These are phyloP conservation scores for Amphiprion clarkii DNA, from an alignment of 2,797 vertebrate species.

Conservation along the genomic window DNA sequence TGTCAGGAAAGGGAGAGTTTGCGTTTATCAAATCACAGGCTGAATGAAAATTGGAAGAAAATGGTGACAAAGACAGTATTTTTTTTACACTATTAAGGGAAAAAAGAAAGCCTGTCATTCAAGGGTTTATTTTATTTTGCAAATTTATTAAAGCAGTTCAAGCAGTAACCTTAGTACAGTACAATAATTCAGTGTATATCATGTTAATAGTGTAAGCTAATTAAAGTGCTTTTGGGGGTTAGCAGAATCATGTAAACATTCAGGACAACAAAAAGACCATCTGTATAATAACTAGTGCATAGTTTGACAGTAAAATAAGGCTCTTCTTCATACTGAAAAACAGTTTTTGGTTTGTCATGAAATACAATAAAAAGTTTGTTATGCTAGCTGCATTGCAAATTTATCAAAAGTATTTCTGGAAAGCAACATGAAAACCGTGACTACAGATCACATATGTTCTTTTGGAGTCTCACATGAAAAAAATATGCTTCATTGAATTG, in stretches of 20 bases:
- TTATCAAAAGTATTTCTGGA: constrained; percentile 6
- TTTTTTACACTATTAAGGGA: neutral
- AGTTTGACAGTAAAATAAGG: constrained; percentile 31
- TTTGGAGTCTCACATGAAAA: constrained; percentile 6
- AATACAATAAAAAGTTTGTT: constrained; percentile 1
- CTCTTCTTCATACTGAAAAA: constrained; percentile 11
- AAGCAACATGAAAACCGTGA: constrained; percentile 11
- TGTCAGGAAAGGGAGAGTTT: neutral
- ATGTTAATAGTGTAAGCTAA: constrained; percentile 26
- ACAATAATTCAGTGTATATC: constrained; percentile 33
- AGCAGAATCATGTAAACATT: constrained; percentile 57
- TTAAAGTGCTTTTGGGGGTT: constrained; percentile 66
- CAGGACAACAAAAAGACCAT: constrained; percentile 32
- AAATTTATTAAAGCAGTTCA: constrained; percentile 27
- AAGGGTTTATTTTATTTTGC: constrained; percentile 46
- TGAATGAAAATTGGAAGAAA: neutral
- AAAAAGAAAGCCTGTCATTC: neutral
- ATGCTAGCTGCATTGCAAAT: constrained; percentile 1
- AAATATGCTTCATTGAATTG: neutral
- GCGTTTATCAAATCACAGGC: neutral
- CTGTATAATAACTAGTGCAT: constrained; percentile 27
- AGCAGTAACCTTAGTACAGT: constrained; percentile 27
- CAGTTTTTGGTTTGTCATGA: neutral
- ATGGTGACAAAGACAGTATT: neutral
- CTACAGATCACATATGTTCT: neutral